phyloP scores from a whole-genome alignment of 2,113 vertebrate species.

The Xyliphius kryptos region DNA sequence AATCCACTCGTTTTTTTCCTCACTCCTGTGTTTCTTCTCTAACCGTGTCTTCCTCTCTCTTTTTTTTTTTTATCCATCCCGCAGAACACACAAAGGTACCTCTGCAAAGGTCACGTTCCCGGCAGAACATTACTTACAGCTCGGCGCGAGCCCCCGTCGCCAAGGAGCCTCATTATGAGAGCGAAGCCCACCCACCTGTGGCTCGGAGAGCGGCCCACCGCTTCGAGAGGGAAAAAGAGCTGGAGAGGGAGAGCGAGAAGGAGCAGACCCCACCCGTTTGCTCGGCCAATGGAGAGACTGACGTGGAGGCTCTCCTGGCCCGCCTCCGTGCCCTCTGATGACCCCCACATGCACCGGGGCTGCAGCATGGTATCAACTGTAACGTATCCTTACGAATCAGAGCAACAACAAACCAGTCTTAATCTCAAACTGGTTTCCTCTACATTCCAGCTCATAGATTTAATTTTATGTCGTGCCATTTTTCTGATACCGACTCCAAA shows the following conservation, averaged over 20 bases:
- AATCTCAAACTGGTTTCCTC: no score
- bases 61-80: slow-evolving; percentile 29
- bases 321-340: slow-evolving; percentile 81
- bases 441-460: no score
- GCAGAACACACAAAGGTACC: slow-evolving; percentile 85
- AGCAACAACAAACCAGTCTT: no score
- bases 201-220: slow-evolving; percentile 55
- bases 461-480: no score
- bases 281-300: slow-evolving; percentile 65
- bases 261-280: slow-evolving; percentile 53
- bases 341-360: not conserved
- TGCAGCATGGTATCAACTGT: not conserved
- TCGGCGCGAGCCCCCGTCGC: slow-evolving; percentile 65
- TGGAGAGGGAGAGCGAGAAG: slow-evolving; percentile 53
- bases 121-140: slow-evolving; percentile 70
- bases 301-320: slow-evolving; percentile 89
- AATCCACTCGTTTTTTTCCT: no score
- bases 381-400: no score
- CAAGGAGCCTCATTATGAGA: slow-evolving; percentile 77
- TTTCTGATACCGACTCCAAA: no score
- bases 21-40: slow-evolving; percentile 44
- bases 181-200: slow-evolving; percentile 61
- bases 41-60: slow-evolving; percentile 5
- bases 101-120: slow-evolving; percentile 76
- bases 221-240: slow-evolving; percentile 54